phyloP scores from a whole-genome alignment of 2,113 vertebrate species.

The Clarias macrocephalus region DNA sequence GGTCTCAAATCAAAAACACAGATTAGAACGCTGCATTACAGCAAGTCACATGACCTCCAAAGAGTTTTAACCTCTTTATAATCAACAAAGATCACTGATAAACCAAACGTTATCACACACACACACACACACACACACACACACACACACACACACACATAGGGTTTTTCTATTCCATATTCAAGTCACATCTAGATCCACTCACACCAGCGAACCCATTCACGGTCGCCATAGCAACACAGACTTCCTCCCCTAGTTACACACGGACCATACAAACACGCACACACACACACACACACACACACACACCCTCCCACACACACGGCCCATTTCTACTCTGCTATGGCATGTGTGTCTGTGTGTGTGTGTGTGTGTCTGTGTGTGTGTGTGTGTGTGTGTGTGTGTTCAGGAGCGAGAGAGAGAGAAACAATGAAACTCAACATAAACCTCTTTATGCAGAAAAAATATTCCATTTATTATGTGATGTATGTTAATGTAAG shows the following conservation, averaged over 20 bases:
- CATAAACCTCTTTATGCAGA: neutral
- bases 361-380: neutral
- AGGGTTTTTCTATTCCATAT: slow-evolving; percentile 15
- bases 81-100: neutral
- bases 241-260: slow-evolving; percentile 25
- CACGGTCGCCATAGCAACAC: slow-evolving; percentile 43
- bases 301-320: neutral
- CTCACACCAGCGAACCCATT: slow-evolving; percentile 35
- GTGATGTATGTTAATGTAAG: neutral
- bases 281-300: no score
- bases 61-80: neutral
- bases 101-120: neutral
- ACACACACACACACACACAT: slow-evolving; percentile 2
- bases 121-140: slow-evolving; percentile 12
- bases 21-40: neutral
- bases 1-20: neutral
- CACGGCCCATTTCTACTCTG: neutral
- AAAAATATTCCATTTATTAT: neutral
- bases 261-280: neutral
- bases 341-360: neutral
- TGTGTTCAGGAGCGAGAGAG: neutral
- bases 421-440: neutral
- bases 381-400: neutral
- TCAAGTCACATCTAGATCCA: slow-evolving; percentile 33
- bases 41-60: neutral